Conservation (phyloP, 2,797 vertebrate species). For the Syngnathus acus region DNA sequence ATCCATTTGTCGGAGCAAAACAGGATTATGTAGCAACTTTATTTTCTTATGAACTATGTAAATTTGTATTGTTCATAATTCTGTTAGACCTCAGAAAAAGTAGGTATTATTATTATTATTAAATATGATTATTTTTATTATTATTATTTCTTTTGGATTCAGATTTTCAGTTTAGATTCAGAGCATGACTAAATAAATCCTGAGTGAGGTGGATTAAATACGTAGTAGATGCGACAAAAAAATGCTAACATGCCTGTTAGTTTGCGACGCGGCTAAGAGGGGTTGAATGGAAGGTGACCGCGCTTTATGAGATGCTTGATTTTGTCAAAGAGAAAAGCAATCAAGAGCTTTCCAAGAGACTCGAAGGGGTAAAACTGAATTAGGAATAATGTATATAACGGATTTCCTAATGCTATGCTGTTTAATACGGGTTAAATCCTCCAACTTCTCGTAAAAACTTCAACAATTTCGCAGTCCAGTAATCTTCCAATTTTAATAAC, state of each 20-base stretch:
- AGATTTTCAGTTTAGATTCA: not conserved
- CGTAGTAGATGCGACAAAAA: not conserved
- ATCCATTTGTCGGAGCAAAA: not conserved
- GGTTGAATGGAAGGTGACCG: not conserved
- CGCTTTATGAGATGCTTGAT: not conserved
- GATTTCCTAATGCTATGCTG: slow-evolving; percentile 63
- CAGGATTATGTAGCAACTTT: not conserved
- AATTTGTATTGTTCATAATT: not conserved
- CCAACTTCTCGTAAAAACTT: slow-evolving; percentile 77
- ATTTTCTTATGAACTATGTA: not conserved
- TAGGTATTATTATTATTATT: too few relatives aligned
- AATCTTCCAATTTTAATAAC: slow-evolving; percentile 82
- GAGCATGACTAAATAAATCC: not conserved
- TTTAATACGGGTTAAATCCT: slow-evolving; percentile 75
- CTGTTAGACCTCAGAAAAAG: not conserved
- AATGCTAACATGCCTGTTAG: not conserved
- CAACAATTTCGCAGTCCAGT: slow-evolving; percentile 80
- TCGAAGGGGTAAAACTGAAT: slow-evolving; percentile 57
- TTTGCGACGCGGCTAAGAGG: not conserved
- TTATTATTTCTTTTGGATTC: not conserved
- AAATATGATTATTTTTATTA: too few relatives aligned
- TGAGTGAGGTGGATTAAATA: not conserved
- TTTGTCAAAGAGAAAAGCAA: slow-evolving; percentile 2
- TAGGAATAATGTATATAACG: slow-evolving; percentile 70
- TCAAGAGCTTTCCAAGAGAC: slow-evolving; percentile 46